Evolutionary conservation across 2,888 invertebrate genomes (phyloP), one percentile per base, ranked within the genome.

Genomic region (Apamea sordens): DNA sequence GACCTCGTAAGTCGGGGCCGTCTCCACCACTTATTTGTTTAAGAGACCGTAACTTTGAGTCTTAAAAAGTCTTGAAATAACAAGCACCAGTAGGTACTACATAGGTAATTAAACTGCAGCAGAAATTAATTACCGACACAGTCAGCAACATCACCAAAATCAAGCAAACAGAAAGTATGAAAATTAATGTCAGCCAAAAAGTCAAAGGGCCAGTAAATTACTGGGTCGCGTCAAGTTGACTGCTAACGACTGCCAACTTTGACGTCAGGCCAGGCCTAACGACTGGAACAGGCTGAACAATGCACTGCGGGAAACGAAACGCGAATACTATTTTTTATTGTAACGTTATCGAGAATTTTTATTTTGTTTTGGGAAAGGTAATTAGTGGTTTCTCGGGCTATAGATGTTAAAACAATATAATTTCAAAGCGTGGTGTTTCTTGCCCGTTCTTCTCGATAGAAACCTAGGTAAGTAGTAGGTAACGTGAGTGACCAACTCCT

Each of bases 241-340:
- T 64, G 56, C 76, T 86, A 85, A 85, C 80, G 76, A 86, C 69
- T 63, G 70, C 32, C 44, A 84, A 86, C 84, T 85, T 85, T 85
- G 77, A 84, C 64, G 86, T 18, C 63, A 73, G 41, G 53, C 53
- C 59, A 36, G 32, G 65, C 63, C 67, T 77, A 86, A 85, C 80
- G 61, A 75, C 76, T 67, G 75, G 72, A 79, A 69, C 71, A 56
- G 71, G 56, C 73, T 50, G 36, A 73, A 86, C 77, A 85, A 84
- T 86, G 72, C 68, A 56, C 68, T 24, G 50, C 59, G 64, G 64
- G 44, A 24, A 80, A 69, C 50, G 85, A 59, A 85, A 84, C 64
- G 78, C 15, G 18, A 83, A 50, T 36, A 47, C 53, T 61, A 50
- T 50, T 53, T 84, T 79, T 71, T 41, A 28, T 73, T 61, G 2